phyloP scores from a whole-genome alignment of 2,113 vertebrate species.

The Sinocyclocheilus grahami region DNA sequence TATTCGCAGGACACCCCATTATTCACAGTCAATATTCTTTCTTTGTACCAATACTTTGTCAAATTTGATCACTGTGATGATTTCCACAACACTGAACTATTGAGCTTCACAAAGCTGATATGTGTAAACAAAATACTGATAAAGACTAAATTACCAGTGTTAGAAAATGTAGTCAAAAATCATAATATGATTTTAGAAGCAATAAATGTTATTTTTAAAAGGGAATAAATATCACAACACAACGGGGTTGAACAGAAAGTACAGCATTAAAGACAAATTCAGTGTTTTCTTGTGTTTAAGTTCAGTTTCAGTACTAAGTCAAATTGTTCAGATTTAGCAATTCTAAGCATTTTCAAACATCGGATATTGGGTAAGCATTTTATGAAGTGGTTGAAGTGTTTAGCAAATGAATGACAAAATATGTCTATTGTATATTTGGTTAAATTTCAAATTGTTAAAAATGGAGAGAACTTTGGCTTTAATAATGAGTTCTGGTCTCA shows the following conservation, averaged over 20 bases:
- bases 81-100: neutral
- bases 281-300: neutral
- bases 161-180: neutral
- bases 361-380: no score
- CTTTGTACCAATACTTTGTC: neutral
- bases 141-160: no score
- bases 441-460: no score
- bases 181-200: neutral
- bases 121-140: no score
- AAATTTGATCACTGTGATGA: neutral
- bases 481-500: neutral
- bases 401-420: no score
- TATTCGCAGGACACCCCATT: neutral
- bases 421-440: no score
- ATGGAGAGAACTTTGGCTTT: no score
- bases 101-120: neutral
- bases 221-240: neutral
- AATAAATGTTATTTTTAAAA: neutral
- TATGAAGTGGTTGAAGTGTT: no score
- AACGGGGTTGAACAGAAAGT: neutral
- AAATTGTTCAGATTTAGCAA: no score
- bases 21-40: neutral
- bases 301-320: no score
- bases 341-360: no score
- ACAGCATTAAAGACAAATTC: neutral